Base-by-base conservation (phyloP, 2,888 invertebrate species). In the Melanargia galathea region DNA sequence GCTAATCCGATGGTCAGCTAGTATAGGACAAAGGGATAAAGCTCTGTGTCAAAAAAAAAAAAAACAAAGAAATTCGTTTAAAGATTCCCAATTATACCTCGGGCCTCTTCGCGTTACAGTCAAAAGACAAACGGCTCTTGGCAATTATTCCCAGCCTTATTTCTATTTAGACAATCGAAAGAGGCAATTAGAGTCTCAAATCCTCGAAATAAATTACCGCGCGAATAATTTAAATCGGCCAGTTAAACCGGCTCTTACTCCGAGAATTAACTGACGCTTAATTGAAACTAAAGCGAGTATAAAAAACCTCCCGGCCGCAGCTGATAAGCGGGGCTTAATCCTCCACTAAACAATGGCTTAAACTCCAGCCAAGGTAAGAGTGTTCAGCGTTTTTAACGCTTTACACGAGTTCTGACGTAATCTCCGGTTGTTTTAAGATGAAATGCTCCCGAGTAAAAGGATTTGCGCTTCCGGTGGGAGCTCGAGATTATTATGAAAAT, bases 191-290 rank as follows among this genome's bases (percentile, higher is more conserved):
- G 80, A 80, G 80, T n/a, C 78, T 78, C 76, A 87, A 90, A 88
- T 86, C 85, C 84, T 62, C 77, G 76, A 76, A 80, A 84, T 87
- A 88, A 88, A 88, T 88, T 87, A 83, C 74, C 81, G 82, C 73
- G 75, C 79, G 84, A 80, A 88, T 88, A 87, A 89, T 87, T 87
- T 87, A 82, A 87, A 82, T 81, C 79, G 78, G 78, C 80, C 77
- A 78, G 81, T 86, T 83, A 83, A 86, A 84, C 86, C 75, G 83
- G 80, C 84, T 87, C 86, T 89, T 88, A 86, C 82, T 70, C 75
- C n/a, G 30, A 55, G 83, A 85, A 88, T 90, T 87, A 90, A 87
- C 84, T 78, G 80, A 79, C 78, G 78, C 73, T 84, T 88, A 90
- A 91, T 90, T 90, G 89, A 89, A 90, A 90, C 85, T 87, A 83